Percentiles rank a stretch among this genome's conserved stretches.
phyloP scores from a whole-genome alignment of 1,140 invertebrate species.

The Aphelinus certus region DNA sequence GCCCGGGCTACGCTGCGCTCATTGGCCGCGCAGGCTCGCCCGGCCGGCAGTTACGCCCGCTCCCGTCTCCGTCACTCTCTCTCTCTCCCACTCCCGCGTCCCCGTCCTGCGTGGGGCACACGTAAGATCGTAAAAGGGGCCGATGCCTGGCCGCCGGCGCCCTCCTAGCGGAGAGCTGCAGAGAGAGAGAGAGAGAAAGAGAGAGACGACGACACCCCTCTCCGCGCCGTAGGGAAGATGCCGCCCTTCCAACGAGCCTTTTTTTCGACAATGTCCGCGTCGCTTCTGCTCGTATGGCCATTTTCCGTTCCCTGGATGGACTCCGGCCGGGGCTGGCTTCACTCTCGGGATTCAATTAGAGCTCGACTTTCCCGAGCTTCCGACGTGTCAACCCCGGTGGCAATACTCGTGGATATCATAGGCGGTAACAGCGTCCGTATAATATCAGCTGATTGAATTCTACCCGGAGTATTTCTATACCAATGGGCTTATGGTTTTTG shows the following conservation, averaged over 20 bases:
- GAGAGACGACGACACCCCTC: constrained; percentile 10
- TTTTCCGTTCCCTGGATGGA: constrained; percentile 30
- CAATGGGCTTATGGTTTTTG: too few species aligned
- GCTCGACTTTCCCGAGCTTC: neutral
- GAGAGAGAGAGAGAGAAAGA: neutral
- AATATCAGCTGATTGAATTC: too few species aligned
- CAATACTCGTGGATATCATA: too few species aligned
- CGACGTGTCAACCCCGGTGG: too few species aligned
- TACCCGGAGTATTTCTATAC: too few species aligned
- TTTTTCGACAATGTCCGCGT: constrained; percentile 3
- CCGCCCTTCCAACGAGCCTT: constrained; percentile 18
- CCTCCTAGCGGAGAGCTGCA: constrained; percentile 42
- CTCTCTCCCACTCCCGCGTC: constrained; percentile 33
- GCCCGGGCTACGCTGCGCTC: constrained; percentile 54
- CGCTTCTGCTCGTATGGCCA: constrained; percentile 11
- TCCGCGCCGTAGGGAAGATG: constrained; percentile 5
- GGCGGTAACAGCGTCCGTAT: too few species aligned
- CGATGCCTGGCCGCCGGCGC: constrained; percentile 16
- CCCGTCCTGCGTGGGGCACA: constrained; percentile 40
- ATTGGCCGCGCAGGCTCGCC: constrained; percentile 63
- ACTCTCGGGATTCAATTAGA: constrained; percentile 3
- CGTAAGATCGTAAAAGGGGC: constrained; percentile 57
- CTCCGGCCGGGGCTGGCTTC: neutral
- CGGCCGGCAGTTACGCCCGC: constrained; percentile 59
- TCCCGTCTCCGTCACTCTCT: constrained; percentile 36